Evolutionary conservation across 2,113 vertebrate genomes (phyloP).

Genomic region (Mastomys coucha): DNA sequence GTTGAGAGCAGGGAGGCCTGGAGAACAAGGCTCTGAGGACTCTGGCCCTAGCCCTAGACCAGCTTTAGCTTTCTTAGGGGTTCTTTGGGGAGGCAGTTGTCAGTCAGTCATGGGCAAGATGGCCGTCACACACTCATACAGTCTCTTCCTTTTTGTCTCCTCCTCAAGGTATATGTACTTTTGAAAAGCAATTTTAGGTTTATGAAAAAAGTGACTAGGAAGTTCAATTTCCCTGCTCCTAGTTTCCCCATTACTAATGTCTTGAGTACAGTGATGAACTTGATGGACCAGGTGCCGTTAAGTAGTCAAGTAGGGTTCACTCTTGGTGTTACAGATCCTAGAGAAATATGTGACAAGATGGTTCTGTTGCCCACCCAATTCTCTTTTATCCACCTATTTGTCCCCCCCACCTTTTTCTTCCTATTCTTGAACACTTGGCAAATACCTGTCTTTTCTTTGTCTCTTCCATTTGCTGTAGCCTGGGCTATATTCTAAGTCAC

Average conservation of each 20-base stretch:
- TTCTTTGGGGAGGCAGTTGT: neutral
- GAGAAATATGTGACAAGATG: neutral
- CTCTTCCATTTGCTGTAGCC: neutral
- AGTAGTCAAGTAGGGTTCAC: neutral
- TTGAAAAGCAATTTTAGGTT: neutral
- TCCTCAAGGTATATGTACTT: neutral
- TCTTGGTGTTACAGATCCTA: neutral
- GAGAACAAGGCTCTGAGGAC: neutral
- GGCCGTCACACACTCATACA: neutral
- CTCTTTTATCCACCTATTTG: neutral
- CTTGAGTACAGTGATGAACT: neutral
- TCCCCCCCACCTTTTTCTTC: neutral
- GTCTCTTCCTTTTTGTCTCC: neutral
- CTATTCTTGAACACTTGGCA: neutral
- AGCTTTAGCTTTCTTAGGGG: neutral
- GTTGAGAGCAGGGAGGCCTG: neutral
- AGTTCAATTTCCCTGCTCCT: neutral
- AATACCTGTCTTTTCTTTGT: neutral
- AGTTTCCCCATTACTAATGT: neutral
- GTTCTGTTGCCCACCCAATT: neutral
- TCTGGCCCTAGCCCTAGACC: neutral
- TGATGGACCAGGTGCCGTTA: neutral
- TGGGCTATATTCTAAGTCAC: neutral
- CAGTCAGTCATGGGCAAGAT: neutral
- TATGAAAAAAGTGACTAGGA: constrained; percentile 21